Conservation (phyloP, 2,888 invertebrate species). For the Lasioglossum morio region DNA sequence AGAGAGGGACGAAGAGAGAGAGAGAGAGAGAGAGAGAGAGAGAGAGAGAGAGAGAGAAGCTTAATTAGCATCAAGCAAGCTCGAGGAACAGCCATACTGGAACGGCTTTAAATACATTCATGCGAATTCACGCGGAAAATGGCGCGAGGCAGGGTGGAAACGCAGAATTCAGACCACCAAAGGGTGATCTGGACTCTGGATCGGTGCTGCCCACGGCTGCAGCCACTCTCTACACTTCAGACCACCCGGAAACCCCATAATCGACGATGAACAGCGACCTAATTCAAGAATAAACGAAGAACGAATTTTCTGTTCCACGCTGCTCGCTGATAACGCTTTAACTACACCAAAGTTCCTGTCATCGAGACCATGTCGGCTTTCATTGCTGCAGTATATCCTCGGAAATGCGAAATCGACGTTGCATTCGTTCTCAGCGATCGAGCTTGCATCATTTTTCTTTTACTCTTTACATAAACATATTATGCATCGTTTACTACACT, state of each 20-base stretch:
- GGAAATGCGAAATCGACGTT: background rate
- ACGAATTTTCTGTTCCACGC: background rate
- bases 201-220: background rate
- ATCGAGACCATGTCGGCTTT: background rate
- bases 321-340: background rate
- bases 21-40: conserved; percentile 29
- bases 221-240: background rate
- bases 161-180: conserved; percentile 23
- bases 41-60: conserved; percentile 20
- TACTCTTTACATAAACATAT: background rate
- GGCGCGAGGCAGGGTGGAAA: conserved; percentile 25
- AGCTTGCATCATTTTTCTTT: background rate
- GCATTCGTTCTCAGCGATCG: background rate
- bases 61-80: conserved; percentile 64
- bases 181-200: background rate
- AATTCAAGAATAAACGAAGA: background rate
- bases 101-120: conserved; percentile 63
- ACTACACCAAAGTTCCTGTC: background rate
- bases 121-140: conserved; percentile 63
- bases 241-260: background rate
- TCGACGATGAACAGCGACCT: background rate
- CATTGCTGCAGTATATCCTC: background rate
- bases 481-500: no score
- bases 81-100: conserved; percentile 35
- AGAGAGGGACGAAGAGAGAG: conserved; percentile 8